Evolutionary conservation across 2,797 vertebrate genomes (phyloP).

Genomic region (Xiphophorus birchmanni): DNA sequence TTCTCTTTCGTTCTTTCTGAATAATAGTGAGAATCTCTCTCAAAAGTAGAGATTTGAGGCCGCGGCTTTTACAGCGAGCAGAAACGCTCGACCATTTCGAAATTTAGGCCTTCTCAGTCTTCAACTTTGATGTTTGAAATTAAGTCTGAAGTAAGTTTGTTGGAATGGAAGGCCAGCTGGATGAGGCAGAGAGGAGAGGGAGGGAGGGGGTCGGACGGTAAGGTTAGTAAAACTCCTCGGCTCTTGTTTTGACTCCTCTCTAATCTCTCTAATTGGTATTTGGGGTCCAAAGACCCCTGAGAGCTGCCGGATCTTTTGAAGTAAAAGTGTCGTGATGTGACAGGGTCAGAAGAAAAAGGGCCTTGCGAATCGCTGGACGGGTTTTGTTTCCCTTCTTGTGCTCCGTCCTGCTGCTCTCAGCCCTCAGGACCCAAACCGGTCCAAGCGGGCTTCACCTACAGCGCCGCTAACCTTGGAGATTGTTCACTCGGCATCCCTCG

Average conservation of each 20-base stretch:
- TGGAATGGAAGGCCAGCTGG: slow-evolving; percentile 67
- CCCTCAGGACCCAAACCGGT: slow-evolving; percentile 10
- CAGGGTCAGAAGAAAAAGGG: slow-evolving; percentile 39
- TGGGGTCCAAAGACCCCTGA: slow-evolving; percentile 46
- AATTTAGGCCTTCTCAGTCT: slow-evolving; percentile 49
- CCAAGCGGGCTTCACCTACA: slow-evolving; percentile 8
- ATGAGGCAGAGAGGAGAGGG: slow-evolving; percentile 13
- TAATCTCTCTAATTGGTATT: slow-evolving; percentile 77
- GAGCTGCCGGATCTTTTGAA: slow-evolving; percentile 67
- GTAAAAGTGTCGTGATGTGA: slow-evolving; percentile 56
- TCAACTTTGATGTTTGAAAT: slow-evolving; percentile 65
- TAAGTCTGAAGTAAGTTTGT: slow-evolving; percentile 49
- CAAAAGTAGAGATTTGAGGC: slow-evolving; percentile 23
- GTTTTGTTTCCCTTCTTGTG: slow-evolving; percentile 9
- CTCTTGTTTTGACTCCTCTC: slow-evolving; percentile 68
- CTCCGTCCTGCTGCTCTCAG: slow-evolving; percentile 1
- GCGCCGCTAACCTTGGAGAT: slow-evolving; percentile 1
- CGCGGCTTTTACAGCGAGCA: slow-evolving; percentile 32
- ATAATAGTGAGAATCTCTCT: not conserved
- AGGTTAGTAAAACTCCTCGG: slow-evolving; percentile 47
- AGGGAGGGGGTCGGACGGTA: slow-evolving; percentile 30
- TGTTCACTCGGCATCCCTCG: slow-evolving; percentile 11
- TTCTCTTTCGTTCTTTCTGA: not conserved
- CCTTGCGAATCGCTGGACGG: slow-evolving; percentile 9
- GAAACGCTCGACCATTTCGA: slow-evolving; percentile 39